Evolutionary conservation across 2,888 invertebrate species (phyloP).

Genomic region (Heliconius charithonia): DNA sequence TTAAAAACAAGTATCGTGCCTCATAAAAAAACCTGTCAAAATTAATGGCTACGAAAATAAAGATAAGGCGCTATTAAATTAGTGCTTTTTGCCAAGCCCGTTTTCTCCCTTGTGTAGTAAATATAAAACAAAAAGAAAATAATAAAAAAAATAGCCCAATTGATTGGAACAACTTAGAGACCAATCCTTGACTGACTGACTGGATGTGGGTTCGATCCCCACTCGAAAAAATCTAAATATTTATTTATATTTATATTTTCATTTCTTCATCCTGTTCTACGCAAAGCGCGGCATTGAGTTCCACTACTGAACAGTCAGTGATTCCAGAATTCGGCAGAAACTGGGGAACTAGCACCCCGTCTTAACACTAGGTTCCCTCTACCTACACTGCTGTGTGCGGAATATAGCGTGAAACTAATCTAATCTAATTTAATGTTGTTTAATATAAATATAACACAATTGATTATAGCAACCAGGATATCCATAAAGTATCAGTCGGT

Average conservation of each 20-base stretch:
- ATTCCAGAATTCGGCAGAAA: too few species aligned
- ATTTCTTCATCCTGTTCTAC: too few species aligned
- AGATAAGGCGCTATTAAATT: conserved; percentile 39
- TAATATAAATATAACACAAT: conserved; percentile 12
- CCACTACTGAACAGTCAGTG: too few species aligned
- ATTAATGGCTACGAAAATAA: conserved; percentile 36
- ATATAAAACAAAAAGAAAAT: not conserved
- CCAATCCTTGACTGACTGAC: too few species aligned
- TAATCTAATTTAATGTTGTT: not conserved
- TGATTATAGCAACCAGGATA: conserved; percentile 43
- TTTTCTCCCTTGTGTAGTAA: not conserved
- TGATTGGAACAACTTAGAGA: conserved; percentile 27
- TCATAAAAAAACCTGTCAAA: conserved; percentile 37
- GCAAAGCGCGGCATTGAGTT: too few species aligned
- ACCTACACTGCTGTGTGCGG: too few species aligned
- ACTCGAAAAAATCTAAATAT: too few species aligned
- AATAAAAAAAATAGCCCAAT: not conserved
- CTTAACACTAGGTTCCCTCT: too few species aligned
- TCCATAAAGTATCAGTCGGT: conserved; percentile 45
- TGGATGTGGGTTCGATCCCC: too few species aligned
- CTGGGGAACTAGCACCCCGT: too few species aligned
- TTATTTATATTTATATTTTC: too few species aligned
- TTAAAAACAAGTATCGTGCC: conserved; percentile 27
- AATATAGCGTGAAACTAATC: too few species aligned
- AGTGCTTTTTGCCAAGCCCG: conserved; percentile 28